Evolutionary conservation across 2,888 invertebrate genomes (phyloP).

Genomic region (Alcis repandata): DNA sequence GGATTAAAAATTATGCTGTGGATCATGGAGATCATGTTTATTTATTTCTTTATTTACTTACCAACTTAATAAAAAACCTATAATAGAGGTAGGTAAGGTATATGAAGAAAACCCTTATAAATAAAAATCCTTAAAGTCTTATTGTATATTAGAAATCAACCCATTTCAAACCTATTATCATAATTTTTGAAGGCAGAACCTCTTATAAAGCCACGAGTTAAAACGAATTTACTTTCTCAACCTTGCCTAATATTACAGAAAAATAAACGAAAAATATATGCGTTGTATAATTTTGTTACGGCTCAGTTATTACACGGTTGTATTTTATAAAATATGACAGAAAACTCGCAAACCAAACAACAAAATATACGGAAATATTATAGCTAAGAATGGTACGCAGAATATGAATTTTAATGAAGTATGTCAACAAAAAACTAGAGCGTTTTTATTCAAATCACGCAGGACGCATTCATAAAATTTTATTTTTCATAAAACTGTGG

Average conservation of each 20-base stretch:
- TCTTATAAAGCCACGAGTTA: background rate
- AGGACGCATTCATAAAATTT: background rate
- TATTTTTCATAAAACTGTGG: slow-evolving; percentile 1
- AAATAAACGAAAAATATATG: background rate
- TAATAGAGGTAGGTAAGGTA: too few species aligned
- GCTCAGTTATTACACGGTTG: too few species aligned
- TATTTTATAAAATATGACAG: background rate
- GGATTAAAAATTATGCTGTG: too few species aligned
- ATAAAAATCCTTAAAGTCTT: too few species aligned
- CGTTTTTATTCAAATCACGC: slow-evolving; percentile 8
- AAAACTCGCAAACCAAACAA: background rate
- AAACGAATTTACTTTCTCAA: slow-evolving; percentile 6
- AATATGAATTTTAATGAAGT: slow-evolving; percentile 5
- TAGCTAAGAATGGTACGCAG: background rate
- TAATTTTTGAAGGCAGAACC: background rate
- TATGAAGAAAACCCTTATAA: too few species aligned
- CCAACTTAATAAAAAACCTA: too few species aligned
- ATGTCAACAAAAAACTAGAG: slow-evolving; percentile 2
- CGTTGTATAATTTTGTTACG: background rate
- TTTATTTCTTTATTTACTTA: too few species aligned
- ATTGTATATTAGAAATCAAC: too few species aligned
- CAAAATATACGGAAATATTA: background rate
- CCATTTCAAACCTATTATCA: background rate
- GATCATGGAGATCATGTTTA: too few species aligned
- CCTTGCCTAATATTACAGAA: background rate